phyloP scores from a whole-genome alignment of 2,797 vertebrate species.

The Parambassis ranga region DNA sequence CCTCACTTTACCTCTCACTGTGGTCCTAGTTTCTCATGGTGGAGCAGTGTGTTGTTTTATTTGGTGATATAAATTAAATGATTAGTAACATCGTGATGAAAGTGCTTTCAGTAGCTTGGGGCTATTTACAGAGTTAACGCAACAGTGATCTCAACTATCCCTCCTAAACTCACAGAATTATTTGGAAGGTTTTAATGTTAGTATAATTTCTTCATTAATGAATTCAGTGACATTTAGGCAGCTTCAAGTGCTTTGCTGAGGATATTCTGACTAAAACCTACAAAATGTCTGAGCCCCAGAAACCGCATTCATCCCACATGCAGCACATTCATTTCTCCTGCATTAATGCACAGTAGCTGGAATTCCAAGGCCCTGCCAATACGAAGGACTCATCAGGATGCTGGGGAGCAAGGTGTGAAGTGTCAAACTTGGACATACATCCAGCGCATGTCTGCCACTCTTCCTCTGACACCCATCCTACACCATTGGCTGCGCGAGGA shows the following conservation, averaged over 20 bases:
- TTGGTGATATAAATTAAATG: too few species aligned
- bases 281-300: constrained; percentile 16
- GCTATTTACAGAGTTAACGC: background rate
- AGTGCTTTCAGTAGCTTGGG: background rate
- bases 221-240: constrained; percentile 21
- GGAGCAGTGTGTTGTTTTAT: too few species aligned
- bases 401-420: constrained; percentile 60
- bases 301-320: constrained; percentile 23
- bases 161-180: background rate
- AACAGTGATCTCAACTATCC: background rate
- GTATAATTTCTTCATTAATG: constrained; percentile 13
- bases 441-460: constrained; percentile 56
- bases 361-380: constrained; percentile 32
- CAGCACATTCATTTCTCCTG: constrained; percentile 16
- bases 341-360: constrained; percentile 21
- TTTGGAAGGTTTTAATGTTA: background rate
- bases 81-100: background rate
- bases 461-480: constrained; percentile 66
- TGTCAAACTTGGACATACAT: constrained; percentile 65
- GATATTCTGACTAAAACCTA: constrained; percentile 12
- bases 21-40: too few species aligned
- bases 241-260: constrained; percentile 3
- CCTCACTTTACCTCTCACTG: too few species aligned
- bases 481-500: constrained; percentile 45
- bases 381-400: constrained; percentile 56